Evolutionary conservation across 2,113 vertebrate species (phyloP).

Genomic region (Carassius auratus): DNA sequence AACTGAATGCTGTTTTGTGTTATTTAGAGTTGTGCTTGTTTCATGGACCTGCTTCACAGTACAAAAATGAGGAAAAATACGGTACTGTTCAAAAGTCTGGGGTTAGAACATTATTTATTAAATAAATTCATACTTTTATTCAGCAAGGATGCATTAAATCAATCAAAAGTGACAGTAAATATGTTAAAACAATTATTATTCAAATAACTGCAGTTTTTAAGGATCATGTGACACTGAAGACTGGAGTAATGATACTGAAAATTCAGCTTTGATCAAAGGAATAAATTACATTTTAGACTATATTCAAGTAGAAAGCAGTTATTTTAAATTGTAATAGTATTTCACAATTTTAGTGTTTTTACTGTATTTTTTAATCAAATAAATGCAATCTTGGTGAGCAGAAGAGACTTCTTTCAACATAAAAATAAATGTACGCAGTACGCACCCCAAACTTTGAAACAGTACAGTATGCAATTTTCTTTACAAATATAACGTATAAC

Average conservation of each 20-base stretch:
- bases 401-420: background rate
- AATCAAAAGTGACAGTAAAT: background rate
- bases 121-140: background rate
- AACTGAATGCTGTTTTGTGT: background rate
- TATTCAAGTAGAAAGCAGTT: background rate
- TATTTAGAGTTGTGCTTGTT: background rate
- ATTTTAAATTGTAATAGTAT: background rate
- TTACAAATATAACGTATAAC: background rate
- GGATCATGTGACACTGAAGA: no score
- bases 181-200: background rate
- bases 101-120: background rate
- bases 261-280: background rate
- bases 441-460: background rate
- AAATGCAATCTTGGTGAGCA: background rate
- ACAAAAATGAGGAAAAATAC: background rate
- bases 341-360: background rate
- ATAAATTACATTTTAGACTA: background rate
- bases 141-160: background rate
- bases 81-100: background rate
- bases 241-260: background rate
- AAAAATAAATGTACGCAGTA: background rate
- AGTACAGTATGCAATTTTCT: no score
- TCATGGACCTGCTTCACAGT: background rate
- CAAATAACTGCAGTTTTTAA: background rate
- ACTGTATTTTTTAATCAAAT: background rate